These are phyloP conservation scores for Rhamphomyia laevipes DNA, from an alignment of 2,888 invertebrate species.

Conservation along the genomic window DNA sequence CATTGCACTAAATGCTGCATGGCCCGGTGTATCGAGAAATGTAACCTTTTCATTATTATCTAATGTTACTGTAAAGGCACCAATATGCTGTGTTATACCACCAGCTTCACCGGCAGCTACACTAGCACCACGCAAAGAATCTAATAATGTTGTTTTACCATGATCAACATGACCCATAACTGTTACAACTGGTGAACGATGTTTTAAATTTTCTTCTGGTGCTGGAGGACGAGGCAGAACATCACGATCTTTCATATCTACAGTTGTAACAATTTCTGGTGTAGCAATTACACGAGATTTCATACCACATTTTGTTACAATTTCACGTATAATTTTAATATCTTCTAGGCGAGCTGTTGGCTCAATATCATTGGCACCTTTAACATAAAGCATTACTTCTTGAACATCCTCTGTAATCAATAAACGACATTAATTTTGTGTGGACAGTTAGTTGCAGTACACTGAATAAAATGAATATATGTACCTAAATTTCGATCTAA, in stretches of 20 bases:
- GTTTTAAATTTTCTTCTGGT: conserved; percentile 48
- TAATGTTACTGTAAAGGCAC: conserved; percentile 78
- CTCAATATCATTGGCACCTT: conserved; percentile 44
- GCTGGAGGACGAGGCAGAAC: conserved; percentile 52
- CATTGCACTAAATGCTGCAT: conserved; percentile 95
- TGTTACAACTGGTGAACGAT: conserved; percentile 86
- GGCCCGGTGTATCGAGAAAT: conserved; percentile 97
- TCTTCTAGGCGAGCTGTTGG: conserved; percentile 49
- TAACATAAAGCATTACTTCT: conserved; percentile 54
- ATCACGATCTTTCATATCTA: conserved; percentile 39
- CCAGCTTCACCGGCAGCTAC: conserved; percentile 91
- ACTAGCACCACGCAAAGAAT: conserved; percentile 70
- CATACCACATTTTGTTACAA: conserved; percentile 56
- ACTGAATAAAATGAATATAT: conserved; percentile 10
- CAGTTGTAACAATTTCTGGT: conserved; percentile 23
- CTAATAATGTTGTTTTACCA: conserved; percentile 94
- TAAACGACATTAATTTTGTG: conserved; percentile 8
- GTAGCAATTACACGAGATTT: conserved; percentile 46
- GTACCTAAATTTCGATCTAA: conserved; percentile 52
- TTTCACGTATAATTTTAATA: conserved; percentile 50
- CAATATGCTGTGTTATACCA: conserved; percentile 98
- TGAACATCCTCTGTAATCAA: conserved; percentile 50
- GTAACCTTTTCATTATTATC: conserved; percentile 68
- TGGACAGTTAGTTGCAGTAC: neutral
- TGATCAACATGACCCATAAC: conserved; percentile 99